Conservation (phyloP, 2,797 vertebrate species). For the Clarias fuscus region DNA sequence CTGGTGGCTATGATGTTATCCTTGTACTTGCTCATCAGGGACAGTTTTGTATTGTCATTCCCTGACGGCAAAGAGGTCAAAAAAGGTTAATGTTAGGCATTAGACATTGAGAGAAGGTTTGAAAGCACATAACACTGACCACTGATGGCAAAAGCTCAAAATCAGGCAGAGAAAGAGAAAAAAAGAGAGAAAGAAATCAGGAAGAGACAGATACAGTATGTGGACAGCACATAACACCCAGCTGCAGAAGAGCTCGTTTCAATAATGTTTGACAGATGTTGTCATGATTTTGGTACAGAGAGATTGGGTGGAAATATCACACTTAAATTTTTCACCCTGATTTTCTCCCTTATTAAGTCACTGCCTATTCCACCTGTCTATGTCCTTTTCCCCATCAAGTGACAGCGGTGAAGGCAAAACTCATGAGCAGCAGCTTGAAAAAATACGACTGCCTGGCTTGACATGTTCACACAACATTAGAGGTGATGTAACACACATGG, state of each 20-base stretch:
- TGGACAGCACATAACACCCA: constrained; percentile 37
- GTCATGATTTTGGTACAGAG: background rate
- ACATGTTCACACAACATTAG: too few species aligned
- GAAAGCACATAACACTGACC: constrained; percentile 10
- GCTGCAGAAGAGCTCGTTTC: constrained; percentile 10
- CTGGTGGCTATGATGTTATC: constrained; percentile 98
- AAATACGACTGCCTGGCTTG: too few species aligned
- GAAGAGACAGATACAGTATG: constrained; percentile 7
- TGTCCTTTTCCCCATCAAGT: too few species aligned
- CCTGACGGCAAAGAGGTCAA: constrained; percentile 70
- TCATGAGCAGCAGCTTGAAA: too few species aligned
- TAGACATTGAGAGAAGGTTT: constrained; percentile 17
- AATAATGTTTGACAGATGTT: background rate
- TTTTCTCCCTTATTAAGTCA: too few species aligned
- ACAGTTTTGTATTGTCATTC: constrained; percentile 93
- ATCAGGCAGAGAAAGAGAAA: constrained; percentile 10
- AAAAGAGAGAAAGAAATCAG: background rate
- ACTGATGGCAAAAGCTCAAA: constrained; percentile 8
- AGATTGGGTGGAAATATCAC: background rate
- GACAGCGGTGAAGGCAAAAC: too few species aligned
- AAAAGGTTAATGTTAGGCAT: constrained; percentile 46
- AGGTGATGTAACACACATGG: too few species aligned
- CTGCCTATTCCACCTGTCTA: too few species aligned
- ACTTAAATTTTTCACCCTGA: too few species aligned
- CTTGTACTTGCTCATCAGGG: constrained; percentile 99